Percentiles rank a stretch among this genome's conserved stretches.
These are phyloP conservation scores for Abramis brama DNA, from an alignment of 2,113 vertebrate genomes.

Conservation along the genomic window DNA sequence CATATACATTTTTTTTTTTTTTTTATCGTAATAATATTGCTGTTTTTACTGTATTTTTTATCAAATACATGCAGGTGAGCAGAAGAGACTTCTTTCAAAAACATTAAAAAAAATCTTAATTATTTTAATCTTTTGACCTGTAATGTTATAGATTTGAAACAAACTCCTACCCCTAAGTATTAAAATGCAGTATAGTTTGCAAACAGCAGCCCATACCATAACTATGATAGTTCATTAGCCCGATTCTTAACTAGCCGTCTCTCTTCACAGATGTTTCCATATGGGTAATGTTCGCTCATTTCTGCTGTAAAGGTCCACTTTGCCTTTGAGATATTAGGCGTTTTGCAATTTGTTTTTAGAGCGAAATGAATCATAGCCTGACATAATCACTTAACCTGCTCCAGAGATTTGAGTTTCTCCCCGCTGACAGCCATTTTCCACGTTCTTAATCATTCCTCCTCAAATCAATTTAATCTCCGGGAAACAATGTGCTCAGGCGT, in stretches of 20 bases:
- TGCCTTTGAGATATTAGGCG: slow-evolving; percentile 33
- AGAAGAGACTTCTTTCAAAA: neutral
- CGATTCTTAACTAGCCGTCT: neutral
- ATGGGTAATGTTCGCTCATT: slow-evolving; percentile 12
- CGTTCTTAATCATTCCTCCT: slow-evolving; percentile 41
- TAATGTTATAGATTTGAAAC: neutral
- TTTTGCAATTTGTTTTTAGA: slow-evolving; percentile 34
- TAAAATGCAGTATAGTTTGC: neutral
- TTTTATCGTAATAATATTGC: neutral
- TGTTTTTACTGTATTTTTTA: neutral
- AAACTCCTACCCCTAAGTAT: neutral
- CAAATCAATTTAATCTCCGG: slow-evolving; percentile 47
- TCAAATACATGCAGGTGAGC: neutral
- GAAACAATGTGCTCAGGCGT: slow-evolving; percentile 23
- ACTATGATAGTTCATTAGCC: neutral
- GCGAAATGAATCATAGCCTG: slow-evolving; percentile 39
- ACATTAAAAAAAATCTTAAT: too few relatives aligned
- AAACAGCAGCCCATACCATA: neutral
- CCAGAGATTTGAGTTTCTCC: slow-evolving; percentile 39
- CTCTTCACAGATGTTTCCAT: neutral
- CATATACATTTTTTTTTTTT: too few relatives aligned
- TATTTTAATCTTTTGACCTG: too few relatives aligned
- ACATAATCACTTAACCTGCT: slow-evolving; percentile 49
- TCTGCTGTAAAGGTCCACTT: slow-evolving; percentile 12
- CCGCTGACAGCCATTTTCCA: slow-evolving; percentile 25